These are phyloP conservation scores for Caranx ignobilis DNA, from an alignment of 2,113 vertebrate species.

Conservation along the genomic window DNA sequence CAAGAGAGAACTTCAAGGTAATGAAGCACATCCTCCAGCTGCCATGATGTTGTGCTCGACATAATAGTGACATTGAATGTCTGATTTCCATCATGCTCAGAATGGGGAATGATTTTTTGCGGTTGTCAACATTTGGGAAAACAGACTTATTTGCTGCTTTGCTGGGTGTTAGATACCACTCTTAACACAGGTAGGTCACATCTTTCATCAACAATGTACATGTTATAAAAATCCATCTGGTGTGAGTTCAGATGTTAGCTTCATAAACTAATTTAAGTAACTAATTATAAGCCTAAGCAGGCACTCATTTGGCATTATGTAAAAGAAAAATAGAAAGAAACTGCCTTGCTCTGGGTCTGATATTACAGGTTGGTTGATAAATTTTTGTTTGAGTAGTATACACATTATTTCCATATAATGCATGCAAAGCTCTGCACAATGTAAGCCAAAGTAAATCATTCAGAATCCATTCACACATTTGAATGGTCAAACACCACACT, in stretches of 20 bases:
- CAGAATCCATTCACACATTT: neutral
- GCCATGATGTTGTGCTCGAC: constrained; percentile 27
- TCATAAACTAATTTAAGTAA: neutral
- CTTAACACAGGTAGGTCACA: neutral
- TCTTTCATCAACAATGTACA: neutral
- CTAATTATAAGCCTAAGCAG: neutral
- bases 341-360: neutral
- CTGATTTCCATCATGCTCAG: constrained; percentile 3
- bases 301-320: neutral
- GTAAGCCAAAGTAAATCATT: neutral
- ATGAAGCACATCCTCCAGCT: constrained; percentile 52
- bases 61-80: constrained; percentile 13
- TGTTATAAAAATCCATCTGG: neutral
- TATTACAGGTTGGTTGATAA: neutral
- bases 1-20: constrained; percentile 44
- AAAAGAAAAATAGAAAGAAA: neutral
- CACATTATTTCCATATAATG: neutral
- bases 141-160: neutral
- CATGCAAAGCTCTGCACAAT: no score
- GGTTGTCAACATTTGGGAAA: neutral
- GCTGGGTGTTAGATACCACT: neutral
- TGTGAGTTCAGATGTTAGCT: neutral
- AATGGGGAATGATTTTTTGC: constrained; percentile 1
- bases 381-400: neutral
- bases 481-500: neutral